Evolutionary conservation across 2,797 vertebrate species (phyloP).

Genomic region (Argentina silus): DNA sequence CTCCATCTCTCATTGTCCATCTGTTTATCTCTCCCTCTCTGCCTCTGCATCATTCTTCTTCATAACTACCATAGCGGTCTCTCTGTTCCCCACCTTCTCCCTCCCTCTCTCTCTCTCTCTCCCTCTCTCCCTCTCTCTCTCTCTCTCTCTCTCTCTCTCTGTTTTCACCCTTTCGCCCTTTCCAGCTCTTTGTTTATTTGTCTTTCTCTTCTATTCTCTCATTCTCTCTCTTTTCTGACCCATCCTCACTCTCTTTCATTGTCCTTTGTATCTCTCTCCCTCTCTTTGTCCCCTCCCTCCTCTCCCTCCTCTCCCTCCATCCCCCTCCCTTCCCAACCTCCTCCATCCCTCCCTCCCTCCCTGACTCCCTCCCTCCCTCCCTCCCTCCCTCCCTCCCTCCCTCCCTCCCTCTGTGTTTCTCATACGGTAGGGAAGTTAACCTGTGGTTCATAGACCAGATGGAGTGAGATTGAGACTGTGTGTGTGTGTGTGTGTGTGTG

Average conservation of each 20-base stretch:
- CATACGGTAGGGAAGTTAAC: neutral
- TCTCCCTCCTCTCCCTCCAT: neutral
- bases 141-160: constrained; percentile 3
- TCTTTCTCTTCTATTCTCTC: neutral
- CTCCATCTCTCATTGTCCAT: constrained; percentile 25
- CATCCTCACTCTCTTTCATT: neutral
- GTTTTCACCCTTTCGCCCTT: neutral
- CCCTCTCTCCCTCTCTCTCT: neutral
- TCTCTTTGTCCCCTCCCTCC: neutral
- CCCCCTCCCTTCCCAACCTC: neutral
- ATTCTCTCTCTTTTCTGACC: neutral
- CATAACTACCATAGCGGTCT: too few relatives aligned
- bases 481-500: neutral
- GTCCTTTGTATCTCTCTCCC: neutral
- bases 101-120: neutral
- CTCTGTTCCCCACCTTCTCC: neutral
- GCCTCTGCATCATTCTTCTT: neutral
- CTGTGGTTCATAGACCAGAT: constrained; percentile 8
- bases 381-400: neutral
- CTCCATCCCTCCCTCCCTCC: neutral
- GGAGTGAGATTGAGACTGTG: neutral
- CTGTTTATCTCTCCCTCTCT: constrained; percentile 22
- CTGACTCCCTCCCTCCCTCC: neutral
- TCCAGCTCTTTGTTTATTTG: neutral
- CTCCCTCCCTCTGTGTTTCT: neutral